These are phyloP conservation scores for Timema podura DNA, from an alignment of 2,888 invertebrate genomes.

Conservation along the genomic window DNA sequence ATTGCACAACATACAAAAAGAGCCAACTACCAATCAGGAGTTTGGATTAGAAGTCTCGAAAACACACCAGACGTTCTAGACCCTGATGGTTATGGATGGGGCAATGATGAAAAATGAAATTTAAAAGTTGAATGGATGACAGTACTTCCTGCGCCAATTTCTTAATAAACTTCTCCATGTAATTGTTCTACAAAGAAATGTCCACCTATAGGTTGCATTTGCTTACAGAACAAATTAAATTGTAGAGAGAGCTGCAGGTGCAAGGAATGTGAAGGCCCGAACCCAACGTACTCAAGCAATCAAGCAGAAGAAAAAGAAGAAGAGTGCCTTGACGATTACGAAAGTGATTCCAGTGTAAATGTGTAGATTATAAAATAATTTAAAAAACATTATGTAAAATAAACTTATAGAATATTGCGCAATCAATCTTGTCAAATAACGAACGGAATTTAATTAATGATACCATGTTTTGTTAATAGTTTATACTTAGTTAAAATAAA, in stretches of 20 bases:
- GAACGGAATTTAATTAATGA: too few species aligned
- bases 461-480: too few species aligned
- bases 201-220: background rate
- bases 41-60: background rate
- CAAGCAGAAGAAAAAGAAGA: background rate
- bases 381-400: background rate
- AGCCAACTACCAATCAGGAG: background rate
- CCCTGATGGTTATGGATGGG: background rate
- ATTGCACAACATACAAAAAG: background rate
- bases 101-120: background rate
- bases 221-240: background rate
- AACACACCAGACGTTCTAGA: background rate
- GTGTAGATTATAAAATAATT: background rate
- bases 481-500: too few species aligned
- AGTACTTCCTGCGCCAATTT: background rate
- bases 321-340: background rate
- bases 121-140: background rate
- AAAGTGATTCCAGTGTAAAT: conserved; percentile 2
- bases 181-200: background rate
- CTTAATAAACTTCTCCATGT: background rate
- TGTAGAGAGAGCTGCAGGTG: background rate
- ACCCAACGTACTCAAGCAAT: background rate
- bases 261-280: background rate
- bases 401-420: too few species aligned
- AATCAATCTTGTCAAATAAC: too few species aligned